phyloP scores from a whole-genome alignment of 2,113 vertebrate genomes.

The Phylloscopus trochiloides region DNA sequence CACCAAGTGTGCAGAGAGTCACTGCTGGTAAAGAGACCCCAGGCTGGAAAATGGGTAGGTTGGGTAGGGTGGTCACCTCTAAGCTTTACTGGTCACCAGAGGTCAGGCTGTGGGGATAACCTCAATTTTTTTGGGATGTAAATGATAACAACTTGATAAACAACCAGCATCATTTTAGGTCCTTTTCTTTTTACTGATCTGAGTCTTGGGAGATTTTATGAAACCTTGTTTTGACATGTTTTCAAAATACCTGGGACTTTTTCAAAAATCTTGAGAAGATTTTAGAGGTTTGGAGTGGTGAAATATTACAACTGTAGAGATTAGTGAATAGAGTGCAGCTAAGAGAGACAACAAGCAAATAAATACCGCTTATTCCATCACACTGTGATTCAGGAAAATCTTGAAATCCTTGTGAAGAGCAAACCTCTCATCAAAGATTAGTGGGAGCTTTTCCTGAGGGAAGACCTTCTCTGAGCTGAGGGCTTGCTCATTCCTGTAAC shows the following conservation, averaged over 20 bases:
- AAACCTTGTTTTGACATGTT: neutral
- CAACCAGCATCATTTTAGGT: neutral
- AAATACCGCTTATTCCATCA: neutral
- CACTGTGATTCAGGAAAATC: neutral
- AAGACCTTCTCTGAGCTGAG: neutral
- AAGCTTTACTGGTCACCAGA: neutral
- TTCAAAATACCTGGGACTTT: neutral
- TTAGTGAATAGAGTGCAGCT: neutral
- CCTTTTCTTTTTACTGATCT: neutral
- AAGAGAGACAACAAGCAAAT: neutral
- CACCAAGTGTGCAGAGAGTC: neutral
- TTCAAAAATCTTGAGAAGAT: neutral
- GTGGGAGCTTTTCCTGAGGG: neutral
- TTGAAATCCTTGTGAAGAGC: neutral
- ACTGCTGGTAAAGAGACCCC: neutral
- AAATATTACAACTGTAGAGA: neutral
- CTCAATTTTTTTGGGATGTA: neutral
- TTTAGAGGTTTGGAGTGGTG: neutral
- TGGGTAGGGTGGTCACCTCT: neutral
- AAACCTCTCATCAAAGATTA: neutral
- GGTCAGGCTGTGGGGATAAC: neutral
- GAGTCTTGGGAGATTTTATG: neutral
- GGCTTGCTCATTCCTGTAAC: neutral
- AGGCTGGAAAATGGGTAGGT: neutral
- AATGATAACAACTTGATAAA: neutral